Conservation (phyloP, 2,797 vertebrate genomes). For the Syngnathus acus region DNA sequence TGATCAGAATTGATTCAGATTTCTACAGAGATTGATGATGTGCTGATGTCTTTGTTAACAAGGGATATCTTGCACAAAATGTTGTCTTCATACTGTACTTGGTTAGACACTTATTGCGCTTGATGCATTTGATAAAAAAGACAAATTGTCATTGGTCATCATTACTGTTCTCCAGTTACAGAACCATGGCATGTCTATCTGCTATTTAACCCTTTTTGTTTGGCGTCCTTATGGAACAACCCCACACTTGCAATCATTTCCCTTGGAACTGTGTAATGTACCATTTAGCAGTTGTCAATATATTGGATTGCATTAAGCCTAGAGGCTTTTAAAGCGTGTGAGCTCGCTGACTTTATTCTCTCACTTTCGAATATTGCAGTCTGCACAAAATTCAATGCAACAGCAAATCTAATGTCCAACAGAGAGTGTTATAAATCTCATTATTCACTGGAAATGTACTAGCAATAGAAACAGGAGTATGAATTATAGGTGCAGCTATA, state of each 20-base stretch:
- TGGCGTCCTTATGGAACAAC: neutral
- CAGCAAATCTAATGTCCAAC: neutral
- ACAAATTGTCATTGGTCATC: neutral
- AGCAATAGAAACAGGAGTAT: neutral
- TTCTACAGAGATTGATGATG: too few relatives aligned
- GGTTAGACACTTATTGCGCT: neutral
- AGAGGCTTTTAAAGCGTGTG: neutral
- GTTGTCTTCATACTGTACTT: neutral
- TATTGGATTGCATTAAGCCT: neutral
- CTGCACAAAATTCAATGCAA: neutral
- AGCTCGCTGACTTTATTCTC: neutral
- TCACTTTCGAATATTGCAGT: neutral
- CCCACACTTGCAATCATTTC: neutral
- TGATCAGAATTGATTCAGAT: too few relatives aligned
- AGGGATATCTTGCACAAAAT: neutral
- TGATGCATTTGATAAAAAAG: neutral
- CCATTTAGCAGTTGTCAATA: neutral
- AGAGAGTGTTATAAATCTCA: neutral
- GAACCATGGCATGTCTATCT: neutral
- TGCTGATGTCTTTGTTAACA: neutral
- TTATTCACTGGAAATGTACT: too few relatives aligned
- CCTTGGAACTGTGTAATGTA: neutral
- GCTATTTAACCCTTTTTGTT: neutral
- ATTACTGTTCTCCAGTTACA: neutral
- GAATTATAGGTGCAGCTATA: neutral